Conservation (phyloP, 1,140 invertebrate genomes). For the Tachypleus tridentatus region DNA sequence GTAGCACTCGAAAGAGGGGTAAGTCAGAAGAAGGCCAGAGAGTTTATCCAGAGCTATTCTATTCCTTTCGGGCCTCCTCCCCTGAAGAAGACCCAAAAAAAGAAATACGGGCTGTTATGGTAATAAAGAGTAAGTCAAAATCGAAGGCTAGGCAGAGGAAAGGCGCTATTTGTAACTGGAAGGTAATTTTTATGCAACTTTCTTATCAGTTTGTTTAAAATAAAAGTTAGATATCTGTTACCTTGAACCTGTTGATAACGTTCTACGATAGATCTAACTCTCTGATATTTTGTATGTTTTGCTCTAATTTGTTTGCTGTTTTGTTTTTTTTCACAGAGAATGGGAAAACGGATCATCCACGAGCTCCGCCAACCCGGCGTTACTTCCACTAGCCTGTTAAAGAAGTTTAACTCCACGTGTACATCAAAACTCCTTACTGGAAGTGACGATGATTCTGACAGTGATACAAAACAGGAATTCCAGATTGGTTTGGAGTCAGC, state of each 20-base stretch:
- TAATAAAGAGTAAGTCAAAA: constrained; percentile 94
- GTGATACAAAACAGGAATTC: not conserved
- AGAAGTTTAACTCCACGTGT: constrained; percentile 4
- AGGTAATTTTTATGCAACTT: constrained; percentile 45
- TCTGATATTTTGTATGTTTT: constrained; percentile 1
- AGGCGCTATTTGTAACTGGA: constrained; percentile 94
- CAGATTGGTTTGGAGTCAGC: not conserved
- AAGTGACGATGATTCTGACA: not conserved
- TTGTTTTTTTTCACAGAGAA: constrained; percentile 45
- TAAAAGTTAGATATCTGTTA: not conserved
- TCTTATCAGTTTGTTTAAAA: not conserved
- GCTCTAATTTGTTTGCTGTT: not conserved
- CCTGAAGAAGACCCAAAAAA: constrained; percentile 35
- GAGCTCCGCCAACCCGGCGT: constrained; percentile 13
- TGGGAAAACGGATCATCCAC: constrained; percentile 47
- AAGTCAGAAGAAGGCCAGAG: constrained; percentile 70
- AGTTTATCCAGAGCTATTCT: constrained; percentile 87
- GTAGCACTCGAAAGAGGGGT: constrained; percentile 87
- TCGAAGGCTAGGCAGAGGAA: constrained; percentile 91
- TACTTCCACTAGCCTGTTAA: constrained; percentile 10
- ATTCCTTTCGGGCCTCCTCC: constrained; percentile 62
- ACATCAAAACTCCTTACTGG: not conserved
- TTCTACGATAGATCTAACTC: too few relatives aligned
- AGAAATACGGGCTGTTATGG: constrained; percentile 70
- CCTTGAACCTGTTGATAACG: not conserved